Evolutionary conservation across 2,113 vertebrate genomes (phyloP).

Genomic region (Aegithalos caudatus): DNA sequence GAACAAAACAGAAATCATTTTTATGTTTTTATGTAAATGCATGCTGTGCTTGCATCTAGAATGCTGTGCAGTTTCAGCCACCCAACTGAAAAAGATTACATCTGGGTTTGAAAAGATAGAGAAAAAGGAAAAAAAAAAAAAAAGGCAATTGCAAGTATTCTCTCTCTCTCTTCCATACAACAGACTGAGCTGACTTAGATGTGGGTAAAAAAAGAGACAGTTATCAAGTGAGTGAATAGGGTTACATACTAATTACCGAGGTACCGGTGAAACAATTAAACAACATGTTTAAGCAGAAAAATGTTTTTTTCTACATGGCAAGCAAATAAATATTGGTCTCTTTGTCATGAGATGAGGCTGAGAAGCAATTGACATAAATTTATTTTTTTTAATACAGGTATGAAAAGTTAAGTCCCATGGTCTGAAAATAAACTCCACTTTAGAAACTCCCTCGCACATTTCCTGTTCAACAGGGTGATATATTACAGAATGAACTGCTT

Average conservation of each 20-base stretch:
- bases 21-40: neutral
- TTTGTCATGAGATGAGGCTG: neutral
- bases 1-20: constrained; percentile 16
- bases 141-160: neutral
- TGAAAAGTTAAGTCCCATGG: neutral
- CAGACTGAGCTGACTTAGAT: neutral
- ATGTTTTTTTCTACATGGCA: rapidly evolving
- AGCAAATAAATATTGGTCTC: neutral
- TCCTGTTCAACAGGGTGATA: neutral
- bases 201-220: neutral
- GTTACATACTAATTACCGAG: neutral
- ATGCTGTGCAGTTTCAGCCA: neutral
- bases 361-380: neutral
- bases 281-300: neutral
- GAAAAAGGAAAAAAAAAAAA: neutral
- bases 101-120: neutral
- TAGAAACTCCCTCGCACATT: neutral
- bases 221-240: neutral
- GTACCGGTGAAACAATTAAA: neutral
- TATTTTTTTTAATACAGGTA: neutral
- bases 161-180: neutral
- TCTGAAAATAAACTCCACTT: neutral
- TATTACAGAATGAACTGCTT: neutral
- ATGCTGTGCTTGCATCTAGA: neutral
- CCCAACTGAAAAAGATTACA: neutral